Base-by-base conservation (phyloP, 2,888 invertebrate genomes). In the Acronicta psi region DNA sequence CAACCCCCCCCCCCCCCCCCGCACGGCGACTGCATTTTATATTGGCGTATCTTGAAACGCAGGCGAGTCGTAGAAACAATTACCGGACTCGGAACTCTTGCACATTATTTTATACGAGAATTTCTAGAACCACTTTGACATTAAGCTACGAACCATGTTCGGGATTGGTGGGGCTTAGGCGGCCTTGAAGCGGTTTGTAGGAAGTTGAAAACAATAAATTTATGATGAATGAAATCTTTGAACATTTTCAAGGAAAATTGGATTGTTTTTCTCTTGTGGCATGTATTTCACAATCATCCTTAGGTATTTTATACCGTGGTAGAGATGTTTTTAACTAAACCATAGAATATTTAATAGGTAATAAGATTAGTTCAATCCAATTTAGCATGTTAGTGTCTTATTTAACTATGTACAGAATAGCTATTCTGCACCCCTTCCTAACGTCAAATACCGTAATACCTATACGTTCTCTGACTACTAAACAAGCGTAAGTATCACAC, bases 51-150 rank as follows among this genome's bases (percentile, higher is more conserved):
- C 83, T 81, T 61, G 46, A 57, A 51, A 55, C 60, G 71, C 84
- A 82, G 73, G 77, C 77, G 70, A 70, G 65, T 75, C 79, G 77
- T 80, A 70, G 73, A 73, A 78, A 81, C 80, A 80, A 82, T 83
- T 80, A 83, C 73, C 31, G 34, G 17, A 66, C 52, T 52, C 47
- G 38, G 49, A 54, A 56, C 52, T 59, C 57, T 52, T 52, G 71
- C 53, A 45, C 61, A 75, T 78, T 77, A 69, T 80, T 83, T 81
- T 76, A 58, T 69, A 76, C 25, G 68, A 64, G 66, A 44, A 53
- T 71, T 75, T 68, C 58, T 54, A 44, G 42, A 37, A 40, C 49
- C 18, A 41, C 45, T 71, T 55, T 52, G 49, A 45, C 45, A 29
- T 31, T 58, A 59, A 62, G 55, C 50, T 50, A 18, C 8, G 14